A percentile compares a stretch with the other conserved stretches of the same genome.
Conservation (phyloP, 2,113 vertebrate genomes). For the Amazona guildingii region DNA sequence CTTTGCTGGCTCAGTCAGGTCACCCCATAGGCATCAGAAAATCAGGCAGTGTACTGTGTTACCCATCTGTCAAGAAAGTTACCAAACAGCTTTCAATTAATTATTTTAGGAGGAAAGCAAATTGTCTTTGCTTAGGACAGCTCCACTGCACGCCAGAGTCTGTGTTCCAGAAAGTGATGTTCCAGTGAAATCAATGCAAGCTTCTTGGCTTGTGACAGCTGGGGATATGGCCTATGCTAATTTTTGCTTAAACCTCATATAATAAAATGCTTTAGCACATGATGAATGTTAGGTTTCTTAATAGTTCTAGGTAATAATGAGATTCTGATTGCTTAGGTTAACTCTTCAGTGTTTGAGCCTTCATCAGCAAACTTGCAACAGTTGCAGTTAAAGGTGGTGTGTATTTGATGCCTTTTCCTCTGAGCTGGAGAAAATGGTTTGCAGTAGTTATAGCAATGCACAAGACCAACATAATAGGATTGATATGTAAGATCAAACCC, state of each 20-base stretch:
- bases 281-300: background rate
- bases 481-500: background rate
- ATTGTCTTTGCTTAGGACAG: background rate
- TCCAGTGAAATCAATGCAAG: background rate
- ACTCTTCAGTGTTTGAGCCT: background rate
- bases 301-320: background rate
- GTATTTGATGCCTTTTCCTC: background rate
- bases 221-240: background rate
- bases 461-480: background rate
- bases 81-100: constrained; percentile 22
- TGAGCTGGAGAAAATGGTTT: background rate
- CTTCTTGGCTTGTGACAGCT: background rate
- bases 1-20: constrained; percentile 33
- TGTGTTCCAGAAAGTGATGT: background rate
- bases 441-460: background rate
- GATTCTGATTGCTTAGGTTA: background rate
- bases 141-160: background rate
- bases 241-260: background rate
- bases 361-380: background rate
- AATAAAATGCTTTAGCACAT: background rate
- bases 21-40: background rate
- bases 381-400: background rate
- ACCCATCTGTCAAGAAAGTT: constrained; percentile 23
- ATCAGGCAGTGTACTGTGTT: constrained; percentile 27
- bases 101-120: background rate